These are phyloP conservation scores for Aegypius monachus DNA, from an alignment of 2,113 vertebrate genomes.

Conservation along the genomic window DNA sequence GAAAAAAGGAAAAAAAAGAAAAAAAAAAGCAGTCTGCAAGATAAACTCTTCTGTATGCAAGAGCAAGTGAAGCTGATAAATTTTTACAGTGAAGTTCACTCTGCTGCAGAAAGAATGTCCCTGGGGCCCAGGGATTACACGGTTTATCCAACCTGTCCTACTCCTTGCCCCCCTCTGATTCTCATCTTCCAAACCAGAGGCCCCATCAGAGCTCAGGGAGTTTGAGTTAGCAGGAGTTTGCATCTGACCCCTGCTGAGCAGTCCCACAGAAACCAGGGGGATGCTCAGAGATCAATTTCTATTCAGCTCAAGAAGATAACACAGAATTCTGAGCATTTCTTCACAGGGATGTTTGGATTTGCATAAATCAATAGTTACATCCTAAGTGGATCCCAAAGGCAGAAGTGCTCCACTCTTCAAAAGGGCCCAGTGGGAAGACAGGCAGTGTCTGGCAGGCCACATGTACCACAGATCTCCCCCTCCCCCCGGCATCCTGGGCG, in stretches of 20 bases:
- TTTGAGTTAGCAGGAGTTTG: not conserved
- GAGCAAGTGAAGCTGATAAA: not conserved
- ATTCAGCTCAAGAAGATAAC: not conserved
- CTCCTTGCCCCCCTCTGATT: not conserved
- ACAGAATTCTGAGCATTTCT: not conserved
- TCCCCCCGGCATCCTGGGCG: not conserved
- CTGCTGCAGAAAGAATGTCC: not conserved
- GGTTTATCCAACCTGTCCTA: not conserved
- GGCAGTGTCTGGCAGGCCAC: not conserved
- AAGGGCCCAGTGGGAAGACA: not conserved
- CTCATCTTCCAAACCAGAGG: not conserved
- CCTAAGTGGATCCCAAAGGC: not conserved
- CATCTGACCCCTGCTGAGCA: not conserved
- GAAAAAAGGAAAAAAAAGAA: not conserved
- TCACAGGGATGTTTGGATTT: not conserved
- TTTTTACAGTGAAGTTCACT: not conserved
- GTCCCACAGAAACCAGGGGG: not conserved
- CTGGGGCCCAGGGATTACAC: not conserved
- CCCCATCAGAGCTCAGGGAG: not conserved
- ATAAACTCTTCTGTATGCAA: not conserved
- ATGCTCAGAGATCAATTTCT: not conserved
- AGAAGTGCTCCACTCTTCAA: not conserved
- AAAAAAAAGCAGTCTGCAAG: not conserved
- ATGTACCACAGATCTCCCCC: accelerated
- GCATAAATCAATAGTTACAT: not conserved